Evolutionary conservation across 1,140 invertebrate species (phyloP), one percentile per base, ranked within the genome.

Genomic region (Hydropsyche tenuis): DNA sequence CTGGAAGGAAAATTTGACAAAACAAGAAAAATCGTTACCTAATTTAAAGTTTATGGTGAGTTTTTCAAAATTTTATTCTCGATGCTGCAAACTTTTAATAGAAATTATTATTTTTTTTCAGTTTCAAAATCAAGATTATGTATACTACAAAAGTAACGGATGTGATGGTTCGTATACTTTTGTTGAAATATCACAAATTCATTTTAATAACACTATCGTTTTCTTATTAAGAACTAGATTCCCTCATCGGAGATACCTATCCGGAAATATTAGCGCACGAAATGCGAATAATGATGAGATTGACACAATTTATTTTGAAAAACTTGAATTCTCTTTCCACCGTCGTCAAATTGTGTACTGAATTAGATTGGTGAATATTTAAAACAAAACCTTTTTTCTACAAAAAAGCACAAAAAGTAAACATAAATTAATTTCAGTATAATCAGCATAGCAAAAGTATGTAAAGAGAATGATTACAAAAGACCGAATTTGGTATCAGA

Each of bases 191-290:
- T 18, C 6, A 20, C 16, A 37, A 48, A 53, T 64, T 68, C 12
- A 4, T 60, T 56, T 18, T 23, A 6, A 56, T 20, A 37, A 37
- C 3, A 4, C 3, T 37, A 37, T 9, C 9, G 30, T 37, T 37
- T 37, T 1, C n/a, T 11, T 51, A 51, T 56, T 22, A 3, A 94
- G 93, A 94, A 81, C 78, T 95, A 72, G 94, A 96, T 81, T 81
- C 85, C 69, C 82, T 88, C 64, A 85, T 94, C 30, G 93, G 93
- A 11, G 92, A 95, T 81, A 90, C 91, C 66, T 86, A 91, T 74
- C 85, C 90, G 56, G 90, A 91, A 79, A 93, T 95, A 79, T 88
- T 90, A 76, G 90, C 93, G 64, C 88, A 91, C 72, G 92, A 95
- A 83, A 91, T 88, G 37, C 82, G 88, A 51, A 92, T 95, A 75